Evolutionary conservation across 1,140 invertebrate species (phyloP).

Genomic region (Apis dorsata): DNA sequence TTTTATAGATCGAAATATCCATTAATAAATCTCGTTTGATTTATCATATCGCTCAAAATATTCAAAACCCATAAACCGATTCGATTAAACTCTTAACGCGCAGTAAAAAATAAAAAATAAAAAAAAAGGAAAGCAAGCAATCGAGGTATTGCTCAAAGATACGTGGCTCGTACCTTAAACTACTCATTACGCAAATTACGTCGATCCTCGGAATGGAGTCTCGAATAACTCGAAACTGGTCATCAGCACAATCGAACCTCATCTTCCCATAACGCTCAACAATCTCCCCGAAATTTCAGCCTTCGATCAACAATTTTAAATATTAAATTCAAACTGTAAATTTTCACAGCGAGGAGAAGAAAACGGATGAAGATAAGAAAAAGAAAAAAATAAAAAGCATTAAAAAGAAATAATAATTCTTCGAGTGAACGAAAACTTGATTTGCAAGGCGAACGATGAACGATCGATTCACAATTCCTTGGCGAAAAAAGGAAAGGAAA

Average conservation of each 20-base stretch:
- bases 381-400: background rate
- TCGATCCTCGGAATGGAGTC: background rate
- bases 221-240: background rate
- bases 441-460: no score
- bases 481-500: background rate
- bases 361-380: background rate
- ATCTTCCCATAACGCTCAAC: background rate
- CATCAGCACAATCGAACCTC: background rate
- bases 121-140: background rate
- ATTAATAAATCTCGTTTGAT: background rate
- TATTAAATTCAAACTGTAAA: background rate
- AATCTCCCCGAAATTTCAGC: background rate
- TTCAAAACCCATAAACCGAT: background rate
- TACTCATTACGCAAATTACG: conserved; percentile 21
- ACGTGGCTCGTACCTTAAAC: background rate
- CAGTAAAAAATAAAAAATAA: background rate
- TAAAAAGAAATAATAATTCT: background rate
- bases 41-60: background rate
- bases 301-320: background rate
- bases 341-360: background rate
- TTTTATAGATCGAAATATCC: no score
- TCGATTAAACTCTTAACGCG: background rate
- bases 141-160: background rate
- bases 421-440: no score
- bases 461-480: background rate